Conservation (phyloP, 2,797 vertebrate species). For the Calcarius lapponicus region DNA sequence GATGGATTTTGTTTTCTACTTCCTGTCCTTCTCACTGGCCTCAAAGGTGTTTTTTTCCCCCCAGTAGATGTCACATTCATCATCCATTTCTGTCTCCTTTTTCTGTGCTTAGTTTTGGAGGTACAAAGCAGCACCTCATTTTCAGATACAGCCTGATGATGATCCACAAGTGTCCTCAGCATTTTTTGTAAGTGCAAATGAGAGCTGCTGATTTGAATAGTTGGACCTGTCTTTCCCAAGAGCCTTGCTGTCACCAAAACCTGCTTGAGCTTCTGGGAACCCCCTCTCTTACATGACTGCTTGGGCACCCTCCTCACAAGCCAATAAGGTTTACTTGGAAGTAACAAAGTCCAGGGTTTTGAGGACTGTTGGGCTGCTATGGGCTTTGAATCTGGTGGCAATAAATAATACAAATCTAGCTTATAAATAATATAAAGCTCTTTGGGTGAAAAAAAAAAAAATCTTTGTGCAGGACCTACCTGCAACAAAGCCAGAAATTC, state of each 20-base stretch:
- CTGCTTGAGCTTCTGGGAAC: not conserved
- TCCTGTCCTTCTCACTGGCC: not conserved
- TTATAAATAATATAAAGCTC: not conserved
- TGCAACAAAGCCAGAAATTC: not conserved
- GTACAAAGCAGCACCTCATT: not conserved
- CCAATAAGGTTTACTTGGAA: not conserved
- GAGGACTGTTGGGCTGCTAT: not conserved
- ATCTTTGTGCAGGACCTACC: not conserved
- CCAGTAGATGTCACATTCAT: not conserved
- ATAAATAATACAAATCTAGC: no score
- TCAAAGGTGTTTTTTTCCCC: not conserved
- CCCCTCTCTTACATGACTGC: not conserved
- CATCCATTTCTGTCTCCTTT: not conserved
- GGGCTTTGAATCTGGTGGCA: not conserved
- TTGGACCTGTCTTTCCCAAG: not conserved
- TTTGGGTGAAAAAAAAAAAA: rapidly evolving
- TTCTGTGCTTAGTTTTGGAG: not conserved
- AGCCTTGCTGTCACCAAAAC: not conserved
- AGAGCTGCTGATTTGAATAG: not conserved
- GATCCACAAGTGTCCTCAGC: not conserved
- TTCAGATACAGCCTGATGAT: not conserved
- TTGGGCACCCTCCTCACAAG: not conserved
- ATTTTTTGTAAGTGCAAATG: not conserved
- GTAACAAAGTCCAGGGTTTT: not conserved
- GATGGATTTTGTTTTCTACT: not conserved